These are phyloP conservation scores for Regulus satrapa DNA, from an alignment of 2,113 vertebrate genomes.

Conservation along the genomic window DNA sequence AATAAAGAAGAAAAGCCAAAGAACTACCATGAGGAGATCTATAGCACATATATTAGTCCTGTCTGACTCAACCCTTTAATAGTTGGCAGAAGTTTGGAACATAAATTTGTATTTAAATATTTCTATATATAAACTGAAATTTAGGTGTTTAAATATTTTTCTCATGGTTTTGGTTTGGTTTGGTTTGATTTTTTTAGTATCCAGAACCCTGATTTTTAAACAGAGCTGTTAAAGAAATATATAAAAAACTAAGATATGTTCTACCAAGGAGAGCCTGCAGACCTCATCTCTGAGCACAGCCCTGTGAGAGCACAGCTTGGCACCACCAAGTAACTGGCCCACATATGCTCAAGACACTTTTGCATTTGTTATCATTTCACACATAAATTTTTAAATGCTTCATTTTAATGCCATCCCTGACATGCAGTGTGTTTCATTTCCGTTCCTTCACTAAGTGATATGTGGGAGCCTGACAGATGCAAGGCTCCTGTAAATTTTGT, in stretches of 20 bases:
- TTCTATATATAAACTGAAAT: neutral
- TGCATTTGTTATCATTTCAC: neutral
- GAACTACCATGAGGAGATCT: neutral
- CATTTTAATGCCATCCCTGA: neutral
- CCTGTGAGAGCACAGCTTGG: neutral
- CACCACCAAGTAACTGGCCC: neutral
- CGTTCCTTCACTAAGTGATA: neutral
- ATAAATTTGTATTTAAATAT: neutral
- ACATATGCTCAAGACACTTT: neutral
- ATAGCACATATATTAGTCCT: neutral
- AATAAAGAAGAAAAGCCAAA: neutral
- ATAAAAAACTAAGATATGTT: neutral
- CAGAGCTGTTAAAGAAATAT: neutral
- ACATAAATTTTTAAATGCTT: neutral
- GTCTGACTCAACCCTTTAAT: neutral
- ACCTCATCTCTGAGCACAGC: accelerated
- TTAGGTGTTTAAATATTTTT: neutral
- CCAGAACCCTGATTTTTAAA: neutral
- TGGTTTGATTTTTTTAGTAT: neutral
- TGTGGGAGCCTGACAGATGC: accelerated
- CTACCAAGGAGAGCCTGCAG: neutral
- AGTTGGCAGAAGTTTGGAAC: neutral
- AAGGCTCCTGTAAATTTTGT: neutral
- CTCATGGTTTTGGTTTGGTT: too few species aligned
- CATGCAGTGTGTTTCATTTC: neutral